Conservation (phyloP, 1,140 invertebrate genomes). For the Mizuhopecten yessoensis region DNA sequence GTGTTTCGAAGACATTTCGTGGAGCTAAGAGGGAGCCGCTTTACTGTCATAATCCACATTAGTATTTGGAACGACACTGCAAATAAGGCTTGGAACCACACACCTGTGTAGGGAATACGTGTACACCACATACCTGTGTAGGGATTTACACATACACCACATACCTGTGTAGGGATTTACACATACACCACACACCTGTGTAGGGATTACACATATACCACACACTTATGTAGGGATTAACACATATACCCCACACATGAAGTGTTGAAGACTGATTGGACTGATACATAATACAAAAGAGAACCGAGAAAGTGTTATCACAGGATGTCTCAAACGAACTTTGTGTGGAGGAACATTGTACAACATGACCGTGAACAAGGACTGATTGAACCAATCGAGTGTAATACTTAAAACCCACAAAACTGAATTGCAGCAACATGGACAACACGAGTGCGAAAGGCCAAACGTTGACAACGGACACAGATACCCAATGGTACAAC, state of each 20-base stretch:
- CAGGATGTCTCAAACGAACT: not conserved
- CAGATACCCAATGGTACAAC: not conserved
- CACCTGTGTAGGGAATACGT: too few relatives aligned
- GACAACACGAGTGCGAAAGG: not conserved
- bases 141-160: too few relatives aligned
- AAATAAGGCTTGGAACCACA: not conserved
- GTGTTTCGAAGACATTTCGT: not conserved
- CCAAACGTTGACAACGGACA: not conserved
- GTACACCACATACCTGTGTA: too few relatives aligned
- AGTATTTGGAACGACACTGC: not conserved
- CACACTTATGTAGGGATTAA: not conserved
- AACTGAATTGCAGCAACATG: not conserved
- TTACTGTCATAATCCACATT: not conserved
- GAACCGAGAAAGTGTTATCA: not conserved
- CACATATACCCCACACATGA: too few relatives aligned
- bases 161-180: too few relatives aligned
- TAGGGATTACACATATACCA: not conserved
- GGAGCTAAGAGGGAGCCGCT: not conserved
- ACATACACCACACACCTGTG: too few relatives aligned
- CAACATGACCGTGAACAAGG: not conserved
- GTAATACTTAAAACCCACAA: too few relatives aligned
- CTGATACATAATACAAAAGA: not conserved
- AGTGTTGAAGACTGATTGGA: not conserved
- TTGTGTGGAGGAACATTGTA: not conserved
- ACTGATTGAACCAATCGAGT: too few relatives aligned